Evolutionary conservation across 2,113 vertebrate species (phyloP), one percentile per base, ranked within the genome.

Genomic region (Eleginops maclovinus): DNA sequence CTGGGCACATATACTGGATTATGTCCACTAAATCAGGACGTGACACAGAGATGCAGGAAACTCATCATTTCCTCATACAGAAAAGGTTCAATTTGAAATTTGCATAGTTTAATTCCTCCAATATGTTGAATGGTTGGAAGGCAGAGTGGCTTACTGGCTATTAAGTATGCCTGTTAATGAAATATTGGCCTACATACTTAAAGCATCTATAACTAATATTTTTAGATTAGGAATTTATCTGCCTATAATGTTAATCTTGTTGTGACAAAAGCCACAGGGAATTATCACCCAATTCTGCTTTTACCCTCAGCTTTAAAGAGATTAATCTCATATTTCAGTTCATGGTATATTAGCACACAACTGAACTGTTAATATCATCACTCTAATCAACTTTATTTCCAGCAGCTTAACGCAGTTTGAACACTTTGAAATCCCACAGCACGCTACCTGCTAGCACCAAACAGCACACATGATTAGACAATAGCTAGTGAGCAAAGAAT

Each of bases 11-110:
- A 76, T 77, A 44, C 68, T 65, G 68, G 67, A 77, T 72, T 56
- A 64, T 79, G 43, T 81, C 50, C 59, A 54, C 72, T 72, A 69
- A 86, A 88, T 77, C 55, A 72, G 26, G 15, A 64, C 59, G 69
- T 14, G 49, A 40, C 74, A 46, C 49, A 50, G 43, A 77, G 26
- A 77, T 6, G 24, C 5, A 22, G n/a, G 22, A 62, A 58, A 22
- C 50, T 68, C 24, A 24, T 69, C 43, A 44, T 81, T 63, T 41
- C 72, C 13, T 47, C 43, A 56, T 24, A 17, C 16, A 49, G 53
- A 75, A 70, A 61, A 61, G 51, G 54, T 77, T 64, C 19, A 24
- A 15, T 78, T 68, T 53, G 22, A 72, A 46, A 68, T 73, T 77
- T 80, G 3, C 9, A 49, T 41, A 76, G 13, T 43, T 84, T 21